Evolutionary conservation across 2,888 invertebrate genomes (phyloP).

Genomic region (Odontomyia ornata): DNA sequence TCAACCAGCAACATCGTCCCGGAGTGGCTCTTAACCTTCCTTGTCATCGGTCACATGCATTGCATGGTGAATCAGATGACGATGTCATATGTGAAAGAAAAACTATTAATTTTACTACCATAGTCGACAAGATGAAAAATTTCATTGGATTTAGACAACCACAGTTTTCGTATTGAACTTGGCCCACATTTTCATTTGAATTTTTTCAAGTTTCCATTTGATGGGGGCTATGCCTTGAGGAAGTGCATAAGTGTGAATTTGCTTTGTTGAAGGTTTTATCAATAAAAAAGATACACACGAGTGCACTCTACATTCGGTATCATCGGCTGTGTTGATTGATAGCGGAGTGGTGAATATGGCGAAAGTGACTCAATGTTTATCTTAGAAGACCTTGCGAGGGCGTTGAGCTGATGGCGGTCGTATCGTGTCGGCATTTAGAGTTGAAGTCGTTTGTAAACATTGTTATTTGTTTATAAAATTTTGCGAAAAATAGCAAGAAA

Average conservation of each 20-base stretch:
- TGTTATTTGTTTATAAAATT: neutral
- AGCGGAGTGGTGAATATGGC: neutral
- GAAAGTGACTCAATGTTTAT: constrained; percentile 13
- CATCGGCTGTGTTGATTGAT: neutral
- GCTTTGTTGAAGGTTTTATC: constrained; percentile 1
- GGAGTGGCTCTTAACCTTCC: constrained; percentile 3
- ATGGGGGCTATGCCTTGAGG: constrained; percentile 43
- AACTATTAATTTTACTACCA: constrained; percentile 15
- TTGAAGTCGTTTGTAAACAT: constrained; percentile 1
- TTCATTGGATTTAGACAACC: too few relatives aligned
- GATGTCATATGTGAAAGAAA: neutral
- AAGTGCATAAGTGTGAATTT: constrained; percentile 7
- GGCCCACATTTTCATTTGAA: constrained; percentile 19
- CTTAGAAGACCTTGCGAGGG: constrained; percentile 19
- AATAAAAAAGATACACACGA: constrained; percentile 1
- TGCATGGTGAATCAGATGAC: neutral
- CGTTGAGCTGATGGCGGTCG: constrained; percentile 7
- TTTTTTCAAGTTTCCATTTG: constrained; percentile 29
- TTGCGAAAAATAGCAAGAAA: constrained; percentile 3
- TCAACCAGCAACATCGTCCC: neutral
- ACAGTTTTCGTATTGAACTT: constrained; percentile 3
- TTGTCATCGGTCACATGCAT: neutral
- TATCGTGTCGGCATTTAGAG: neutral
- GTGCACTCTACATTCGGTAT: neutral
- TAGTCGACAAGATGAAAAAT: too few relatives aligned